phyloP scores from a whole-genome alignment of 2,113 vertebrate genomes.

The Gallinago undulata region DNA sequence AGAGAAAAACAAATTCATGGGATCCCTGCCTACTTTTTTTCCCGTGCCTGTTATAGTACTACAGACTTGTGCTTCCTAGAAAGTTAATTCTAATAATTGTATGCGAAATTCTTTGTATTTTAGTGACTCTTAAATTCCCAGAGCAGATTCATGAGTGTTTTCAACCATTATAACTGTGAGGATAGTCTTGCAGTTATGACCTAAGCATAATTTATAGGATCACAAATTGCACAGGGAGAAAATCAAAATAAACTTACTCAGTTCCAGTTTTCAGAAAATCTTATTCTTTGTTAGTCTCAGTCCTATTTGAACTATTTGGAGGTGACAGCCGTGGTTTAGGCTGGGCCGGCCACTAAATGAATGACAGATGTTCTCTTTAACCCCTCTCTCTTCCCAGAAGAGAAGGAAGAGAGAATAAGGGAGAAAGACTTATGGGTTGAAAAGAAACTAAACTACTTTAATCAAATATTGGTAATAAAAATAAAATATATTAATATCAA shows the following conservation, averaged over 20 bases:
- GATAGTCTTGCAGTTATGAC: not conserved
- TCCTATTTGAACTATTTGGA: not conserved
- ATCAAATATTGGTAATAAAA: not conserved
- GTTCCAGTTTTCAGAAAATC: not conserved
- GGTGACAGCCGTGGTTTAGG: not conserved
- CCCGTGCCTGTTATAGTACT: not conserved
- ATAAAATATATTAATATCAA: not conserved
- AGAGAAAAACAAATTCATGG: not conserved
- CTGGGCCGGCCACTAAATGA: not conserved
- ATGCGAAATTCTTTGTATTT: not conserved
- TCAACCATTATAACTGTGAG: not conserved
- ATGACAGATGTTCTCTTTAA: not conserved
- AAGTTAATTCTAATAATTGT: not conserved
- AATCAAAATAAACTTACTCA: not conserved
- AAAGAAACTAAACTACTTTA: not conserved
- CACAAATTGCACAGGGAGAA: not conserved
- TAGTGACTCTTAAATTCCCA: not conserved
- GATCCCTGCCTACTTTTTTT: not conserved
- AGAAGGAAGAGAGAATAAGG: not conserved
- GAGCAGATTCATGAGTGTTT: not conserved
- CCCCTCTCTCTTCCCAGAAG: not conserved
- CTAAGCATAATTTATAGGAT: not conserved
- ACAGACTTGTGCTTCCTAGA: not conserved
- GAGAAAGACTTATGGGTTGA: not conserved
- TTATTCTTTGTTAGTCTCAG: not conserved